Evolutionary conservation across 2,113 vertebrate species (phyloP).

Genomic region (Connochaetes taurinus): DNA sequence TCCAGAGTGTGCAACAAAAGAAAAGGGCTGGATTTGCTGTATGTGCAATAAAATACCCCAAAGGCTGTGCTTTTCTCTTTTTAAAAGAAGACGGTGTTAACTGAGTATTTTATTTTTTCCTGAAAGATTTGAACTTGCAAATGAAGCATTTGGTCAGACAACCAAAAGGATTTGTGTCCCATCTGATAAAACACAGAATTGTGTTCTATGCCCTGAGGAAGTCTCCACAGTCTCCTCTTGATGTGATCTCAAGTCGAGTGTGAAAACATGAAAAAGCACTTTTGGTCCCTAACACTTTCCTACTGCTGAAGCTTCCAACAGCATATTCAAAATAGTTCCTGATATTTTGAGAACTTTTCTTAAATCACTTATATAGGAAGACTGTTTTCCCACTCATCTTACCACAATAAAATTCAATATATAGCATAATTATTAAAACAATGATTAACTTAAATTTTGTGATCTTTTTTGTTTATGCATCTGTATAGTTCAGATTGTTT

Average conservation of each 20-base stretch:
- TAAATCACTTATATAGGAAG: background rate
- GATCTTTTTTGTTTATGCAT: background rate
- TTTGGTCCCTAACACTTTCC: background rate
- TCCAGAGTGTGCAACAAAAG: background rate
- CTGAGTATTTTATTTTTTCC: background rate
- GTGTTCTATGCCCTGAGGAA: background rate
- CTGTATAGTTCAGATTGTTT: background rate
- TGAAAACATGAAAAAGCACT: background rate
- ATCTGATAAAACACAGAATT: constrained; percentile 27
- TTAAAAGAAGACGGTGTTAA: constrained; percentile 4
- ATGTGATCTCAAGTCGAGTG: background rate
- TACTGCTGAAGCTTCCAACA: background rate
- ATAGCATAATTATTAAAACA: background rate
- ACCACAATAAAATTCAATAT: background rate
- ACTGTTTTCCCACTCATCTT: background rate
- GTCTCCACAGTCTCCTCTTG: background rate
- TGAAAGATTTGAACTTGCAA: constrained; percentile 24
- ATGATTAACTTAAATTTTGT: background rate
- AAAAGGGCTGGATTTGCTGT: background rate
- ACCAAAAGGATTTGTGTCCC: constrained; percentile 17
- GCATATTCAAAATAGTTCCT: background rate
- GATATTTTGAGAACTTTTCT: background rate
- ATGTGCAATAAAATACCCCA: background rate
- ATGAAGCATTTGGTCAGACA: background rate
- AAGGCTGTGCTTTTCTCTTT: background rate